Base-by-base conservation (phyloP, 2,888 invertebrate species). In the Meteorus cinctellus region DNA sequence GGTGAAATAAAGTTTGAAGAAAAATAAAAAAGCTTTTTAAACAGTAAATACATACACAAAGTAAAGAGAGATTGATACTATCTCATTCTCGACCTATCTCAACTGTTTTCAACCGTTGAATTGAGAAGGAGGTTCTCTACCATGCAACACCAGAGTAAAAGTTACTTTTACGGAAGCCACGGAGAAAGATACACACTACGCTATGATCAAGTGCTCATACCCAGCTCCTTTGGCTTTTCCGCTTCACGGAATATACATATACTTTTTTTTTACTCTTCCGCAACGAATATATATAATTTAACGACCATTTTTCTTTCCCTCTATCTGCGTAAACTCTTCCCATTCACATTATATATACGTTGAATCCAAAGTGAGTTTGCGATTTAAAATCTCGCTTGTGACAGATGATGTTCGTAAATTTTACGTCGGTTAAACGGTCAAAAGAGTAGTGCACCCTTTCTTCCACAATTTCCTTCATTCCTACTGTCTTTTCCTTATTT, bases 371-470 rank as follows among this genome's bases (percentile, higher is more conserved):
- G 62, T 55, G 19, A 55, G 19, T 62, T 19, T 24, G 27, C 10
- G 74, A 74, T 69, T 74, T 62, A 24, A 74, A 74, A 68, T 62
- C 74, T 48, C 45, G 45, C 14, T 24, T 55, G 74, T 74, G 74
- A 74, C 79, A 77, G 81, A 81, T 81, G 81, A 78, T 78, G 72
- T 81, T 75, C 77, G 79, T 81, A 81, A 79, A 79, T 79, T 78
- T 79, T 77, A 77, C 55, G 68, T 78, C 63, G 78, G 78, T 78
- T 78, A 65, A 41, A 79, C 79, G 80, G 77, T 78, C 80, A 78
- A 78, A 77, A 77, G 75, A 29, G 31, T 34, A 34, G 34, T 41
- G 41, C 12, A 41, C 19, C n/a, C 8, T 10, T 24, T 19, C 19
- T n/a, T 19, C 4, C 55, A 19, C 19, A 19, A 24, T 19, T 8